phyloP scores from a whole-genome alignment of 1,140 invertebrate species.

The Drosophila busckii region DNA sequence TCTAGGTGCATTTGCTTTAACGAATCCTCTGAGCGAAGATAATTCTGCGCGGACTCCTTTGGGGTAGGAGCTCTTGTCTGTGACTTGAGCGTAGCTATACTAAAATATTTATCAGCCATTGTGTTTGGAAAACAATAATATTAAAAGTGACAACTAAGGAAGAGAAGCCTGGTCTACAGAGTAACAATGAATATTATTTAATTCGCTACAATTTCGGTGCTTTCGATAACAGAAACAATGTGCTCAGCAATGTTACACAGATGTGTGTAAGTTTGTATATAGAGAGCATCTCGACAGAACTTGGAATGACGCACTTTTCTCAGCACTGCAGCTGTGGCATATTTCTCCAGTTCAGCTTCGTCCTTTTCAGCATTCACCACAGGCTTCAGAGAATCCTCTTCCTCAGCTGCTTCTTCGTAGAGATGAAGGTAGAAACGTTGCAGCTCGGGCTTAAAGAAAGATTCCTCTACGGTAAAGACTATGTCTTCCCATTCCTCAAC shows the following conservation, averaged over 20 bases:
- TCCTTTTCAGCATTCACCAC: background rate
- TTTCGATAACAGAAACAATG: constrained; percentile 70
- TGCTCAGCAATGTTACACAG: constrained; percentile 61
- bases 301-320: constrained; percentile 41
- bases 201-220: constrained; percentile 38
- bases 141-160: too few species aligned
- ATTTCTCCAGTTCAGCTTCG: background rate
- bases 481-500: constrained; percentile 70
- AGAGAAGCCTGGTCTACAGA: too few species aligned
- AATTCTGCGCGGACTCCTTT: too few species aligned
- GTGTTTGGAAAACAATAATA: too few species aligned
- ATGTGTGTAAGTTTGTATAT: constrained; percentile 67
- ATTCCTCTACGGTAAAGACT: constrained; percentile 36
- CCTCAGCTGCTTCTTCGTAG: constrained; percentile 1
- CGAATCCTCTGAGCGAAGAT: background rate
- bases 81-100: too few species aligned
- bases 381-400: background rate
- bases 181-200: constrained; percentile 9
- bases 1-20: background rate
- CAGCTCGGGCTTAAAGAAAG: constrained; percentile 49
- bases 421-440: constrained; percentile 29
- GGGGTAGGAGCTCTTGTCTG: too few species aligned
- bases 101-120: too few species aligned
- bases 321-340: constrained; percentile 8
- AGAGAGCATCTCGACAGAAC: constrained; percentile 55